Evolutionary conservation across 2,113 vertebrate species (phyloP).

Genomic region (Pelecanus crispus): DNA sequence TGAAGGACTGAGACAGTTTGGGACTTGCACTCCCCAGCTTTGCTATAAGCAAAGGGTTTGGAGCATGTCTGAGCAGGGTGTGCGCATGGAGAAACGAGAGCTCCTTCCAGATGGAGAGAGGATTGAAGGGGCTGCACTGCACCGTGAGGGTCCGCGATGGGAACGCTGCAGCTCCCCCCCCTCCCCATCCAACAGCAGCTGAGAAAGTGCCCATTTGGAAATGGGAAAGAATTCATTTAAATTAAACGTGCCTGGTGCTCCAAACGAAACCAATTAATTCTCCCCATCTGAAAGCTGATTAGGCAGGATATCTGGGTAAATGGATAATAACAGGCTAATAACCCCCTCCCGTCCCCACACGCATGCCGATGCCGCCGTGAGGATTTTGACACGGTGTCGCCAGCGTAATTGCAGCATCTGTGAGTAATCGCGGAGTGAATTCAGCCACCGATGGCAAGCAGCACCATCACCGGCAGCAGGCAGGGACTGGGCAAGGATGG

Average conservation of each 20-base stretch:
- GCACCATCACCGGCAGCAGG: not conserved
- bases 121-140: not conserved
- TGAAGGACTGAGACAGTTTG: not conserved
- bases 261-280: conserved; percentile 68
- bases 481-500: not conserved
- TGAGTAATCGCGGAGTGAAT: not conserved
- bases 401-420: conserved; percentile 43
- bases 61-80: rapidly evolving
- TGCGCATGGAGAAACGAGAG: rapidly evolving
- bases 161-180: not conserved
- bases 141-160: rapidly evolving
- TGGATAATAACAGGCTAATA: conserved; percentile 65
- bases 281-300: conserved; percentile 70
- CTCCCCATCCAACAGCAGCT: not conserved
- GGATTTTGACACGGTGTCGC: conserved; percentile 12
- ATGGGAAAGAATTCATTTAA: conserved; percentile 56
- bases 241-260: conserved; percentile 46
- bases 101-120: not conserved
- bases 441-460: not conserved
- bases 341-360: not conserved
- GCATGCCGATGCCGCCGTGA: not conserved
- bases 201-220: conserved; percentile 32
- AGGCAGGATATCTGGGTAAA: conserved; percentile 56
- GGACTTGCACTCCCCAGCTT: rapidly evolving
- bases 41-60: not conserved